Evolutionary conservation across 2,888 invertebrate species (phyloP).

Genomic region (Elegia similella): DNA sequence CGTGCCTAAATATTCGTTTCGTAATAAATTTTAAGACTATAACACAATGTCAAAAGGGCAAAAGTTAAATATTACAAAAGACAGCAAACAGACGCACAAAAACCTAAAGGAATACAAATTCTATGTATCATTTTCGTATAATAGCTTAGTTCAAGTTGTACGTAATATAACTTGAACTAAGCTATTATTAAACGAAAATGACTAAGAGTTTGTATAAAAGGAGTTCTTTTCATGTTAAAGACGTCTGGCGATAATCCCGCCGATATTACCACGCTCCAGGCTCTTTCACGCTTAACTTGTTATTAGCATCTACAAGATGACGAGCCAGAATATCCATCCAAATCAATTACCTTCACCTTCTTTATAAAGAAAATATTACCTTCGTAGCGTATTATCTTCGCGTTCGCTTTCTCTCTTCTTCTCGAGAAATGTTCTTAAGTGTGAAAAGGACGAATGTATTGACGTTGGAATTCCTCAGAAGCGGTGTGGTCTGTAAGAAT

Average conservation of each 20-base stretch:
- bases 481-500: conserved; percentile 14
- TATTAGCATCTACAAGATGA: conserved; percentile 43
- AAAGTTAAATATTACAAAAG: too few relatives aligned
- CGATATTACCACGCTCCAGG: conserved; percentile 33
- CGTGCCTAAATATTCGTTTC: too few relatives aligned
- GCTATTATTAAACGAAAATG: conserved; percentile 16
- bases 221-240: conserved; percentile 23
- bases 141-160: too few relatives aligned
- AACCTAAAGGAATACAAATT: too few relatives aligned
- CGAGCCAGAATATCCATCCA: conserved; percentile 41
- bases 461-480: conserved; percentile 26
- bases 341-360: conserved; percentile 54
- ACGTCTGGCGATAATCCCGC: conserved; percentile 33
- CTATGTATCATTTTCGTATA: too few relatives aligned
- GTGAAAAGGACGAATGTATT: conserved; percentile 31
- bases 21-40: too few relatives aligned
- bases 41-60: too few relatives aligned
- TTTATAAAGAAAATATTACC: conserved; percentile 46
- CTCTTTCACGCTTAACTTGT: conserved; percentile 38
- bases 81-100: too few relatives aligned
- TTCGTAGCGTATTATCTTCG: conserved; percentile 35
- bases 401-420: conserved; percentile 30
- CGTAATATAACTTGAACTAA: conserved; percentile 10
- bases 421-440: conserved; percentile 25
- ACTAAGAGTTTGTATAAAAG: conserved; percentile 21